Percentiles rank a stretch among this genome's conserved stretches.
Evolutionary conservation across 2,113 vertebrate genomes (phyloP).

Genomic region (Vimba vimba): DNA sequence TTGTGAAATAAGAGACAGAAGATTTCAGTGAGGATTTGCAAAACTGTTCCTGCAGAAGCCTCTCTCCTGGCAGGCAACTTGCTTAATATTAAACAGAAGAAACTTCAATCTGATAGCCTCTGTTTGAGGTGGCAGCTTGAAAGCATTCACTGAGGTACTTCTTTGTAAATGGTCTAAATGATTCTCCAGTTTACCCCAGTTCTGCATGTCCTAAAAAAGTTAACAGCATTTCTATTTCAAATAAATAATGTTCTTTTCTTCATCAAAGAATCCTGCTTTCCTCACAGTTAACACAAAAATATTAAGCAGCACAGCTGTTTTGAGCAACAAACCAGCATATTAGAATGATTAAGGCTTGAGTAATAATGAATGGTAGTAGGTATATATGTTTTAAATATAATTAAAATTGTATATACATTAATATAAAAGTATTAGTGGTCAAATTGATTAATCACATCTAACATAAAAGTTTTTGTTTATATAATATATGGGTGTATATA

Average conservation of each 20-base stretch:
- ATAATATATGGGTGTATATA: too few relatives aligned
- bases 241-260: too few relatives aligned
- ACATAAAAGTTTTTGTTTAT: too few relatives aligned
- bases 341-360: background rate
- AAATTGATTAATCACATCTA: too few relatives aligned
- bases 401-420: too few relatives aligned
- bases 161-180: background rate
- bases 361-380: background rate
- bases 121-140: background rate
- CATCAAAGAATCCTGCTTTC: too few relatives aligned
- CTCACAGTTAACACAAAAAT: too few relatives aligned
- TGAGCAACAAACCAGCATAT: too few relatives aligned
- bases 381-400: too few relatives aligned
- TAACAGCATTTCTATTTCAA: too few relatives aligned
- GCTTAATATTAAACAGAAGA: background rate
- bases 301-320: too few relatives aligned
- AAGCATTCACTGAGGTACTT: background rate
- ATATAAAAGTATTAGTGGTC: too few relatives aligned
- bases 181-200: background rate
- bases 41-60: background rate
- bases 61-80: background rate
- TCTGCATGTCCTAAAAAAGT: background rate
- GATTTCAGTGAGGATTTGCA: slow-evolving; percentile 19
- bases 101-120: background rate
- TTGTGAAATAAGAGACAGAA: slow-evolving; percentile 13